A percentile compares a stretch with the other conserved stretches of the same genome.
Conservation (phyloP, 2,888 invertebrate species). For the Pachycephus smyrnensis region DNA sequence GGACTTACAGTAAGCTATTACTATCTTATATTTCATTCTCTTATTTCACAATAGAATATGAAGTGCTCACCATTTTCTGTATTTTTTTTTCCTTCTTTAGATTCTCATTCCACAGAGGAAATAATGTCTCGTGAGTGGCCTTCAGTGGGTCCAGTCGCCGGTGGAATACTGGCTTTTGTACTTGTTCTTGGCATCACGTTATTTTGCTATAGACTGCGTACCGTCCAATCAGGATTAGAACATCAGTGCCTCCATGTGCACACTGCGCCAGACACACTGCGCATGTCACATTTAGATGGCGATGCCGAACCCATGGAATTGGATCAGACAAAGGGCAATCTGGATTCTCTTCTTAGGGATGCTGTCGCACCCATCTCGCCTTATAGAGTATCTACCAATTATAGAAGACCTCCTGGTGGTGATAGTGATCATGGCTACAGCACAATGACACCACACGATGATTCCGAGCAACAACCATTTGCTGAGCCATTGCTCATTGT, state of each 20-base stretch:
- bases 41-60: neutral
- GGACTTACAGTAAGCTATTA: conserved; percentile 68
- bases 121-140: conserved; percentile 65
- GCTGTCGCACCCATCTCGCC: conserved; percentile 83
- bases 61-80: neutral
- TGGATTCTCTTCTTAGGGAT: conserved; percentile 77
- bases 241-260: conserved; percentile 65
- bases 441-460: conserved; percentile 93
- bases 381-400: conserved; percentile 86
- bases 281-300: conserved; percentile 80
- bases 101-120: conserved; percentile 62
- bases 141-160: conserved; percentile 88
- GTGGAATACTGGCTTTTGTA: conserved; percentile 85
- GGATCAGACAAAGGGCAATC: conserved; percentile 64
- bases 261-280: conserved; percentile 72
- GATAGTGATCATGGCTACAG: conserved; percentile 96
- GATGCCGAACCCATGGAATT: conserved; percentile 71
- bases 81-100: conserved; percentile 33
- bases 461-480: conserved; percentile 85
- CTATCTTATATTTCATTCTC: neutral
- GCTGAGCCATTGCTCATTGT: conserved; percentile 67
- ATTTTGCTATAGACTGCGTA: conserved; percentile 82
- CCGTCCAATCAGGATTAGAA: conserved; percentile 69
- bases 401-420: conserved; percentile 80
- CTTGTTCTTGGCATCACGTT: conserved; percentile 84